A percentile compares a stretch with the other conserved stretches of the same genome.
These are phyloP conservation scores for Epicauta chinensis DNA, from an alignment of 1,140 invertebrate genomes.

Conservation along the genomic window DNA sequence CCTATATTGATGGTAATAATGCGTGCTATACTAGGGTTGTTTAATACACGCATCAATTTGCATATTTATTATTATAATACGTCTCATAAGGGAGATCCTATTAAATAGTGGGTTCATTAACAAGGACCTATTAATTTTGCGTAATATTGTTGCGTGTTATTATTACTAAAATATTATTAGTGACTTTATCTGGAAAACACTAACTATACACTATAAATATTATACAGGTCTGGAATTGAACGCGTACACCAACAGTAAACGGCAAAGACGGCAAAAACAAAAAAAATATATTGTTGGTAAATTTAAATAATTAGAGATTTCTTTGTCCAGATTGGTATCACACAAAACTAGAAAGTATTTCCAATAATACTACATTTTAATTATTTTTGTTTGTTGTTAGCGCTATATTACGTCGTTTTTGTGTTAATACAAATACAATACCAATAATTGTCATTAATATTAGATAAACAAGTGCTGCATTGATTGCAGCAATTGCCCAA, in stretches of 20 bases:
- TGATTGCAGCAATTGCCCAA: slow-evolving; percentile 29
- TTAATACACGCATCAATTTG: slow-evolving; percentile 11
- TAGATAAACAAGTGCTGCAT: slow-evolving; percentile 23
- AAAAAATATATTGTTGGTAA: no score
- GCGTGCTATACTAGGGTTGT: background rate
- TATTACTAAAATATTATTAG: slow-evolving; percentile 5
- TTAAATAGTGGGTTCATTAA: slow-evolving; percentile 13
- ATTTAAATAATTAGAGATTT: no score
- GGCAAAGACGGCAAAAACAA: no score
- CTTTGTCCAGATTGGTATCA: no score
- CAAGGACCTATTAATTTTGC: slow-evolving; percentile 6
- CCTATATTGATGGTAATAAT: no score
- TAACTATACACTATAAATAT: slow-evolving; percentile 3
- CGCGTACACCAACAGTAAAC: no score
- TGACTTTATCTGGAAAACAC: background rate
- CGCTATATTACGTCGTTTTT: slow-evolving; percentile 3
- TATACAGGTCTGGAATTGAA: background rate
- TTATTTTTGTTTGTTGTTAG: slow-evolving; percentile 10
- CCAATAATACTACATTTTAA: slow-evolving; percentile 1
- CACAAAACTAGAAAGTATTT: no score
- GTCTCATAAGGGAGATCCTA: slow-evolving; percentile 5
- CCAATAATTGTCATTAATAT: slow-evolving; percentile 28
- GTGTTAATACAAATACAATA: slow-evolving; percentile 18
- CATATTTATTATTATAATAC: slow-evolving; percentile 12
- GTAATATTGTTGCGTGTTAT: slow-evolving; percentile 2